Evolutionary conservation across 2,113 vertebrate species (phyloP).

Genomic region (Vombatus ursinus): DNA sequence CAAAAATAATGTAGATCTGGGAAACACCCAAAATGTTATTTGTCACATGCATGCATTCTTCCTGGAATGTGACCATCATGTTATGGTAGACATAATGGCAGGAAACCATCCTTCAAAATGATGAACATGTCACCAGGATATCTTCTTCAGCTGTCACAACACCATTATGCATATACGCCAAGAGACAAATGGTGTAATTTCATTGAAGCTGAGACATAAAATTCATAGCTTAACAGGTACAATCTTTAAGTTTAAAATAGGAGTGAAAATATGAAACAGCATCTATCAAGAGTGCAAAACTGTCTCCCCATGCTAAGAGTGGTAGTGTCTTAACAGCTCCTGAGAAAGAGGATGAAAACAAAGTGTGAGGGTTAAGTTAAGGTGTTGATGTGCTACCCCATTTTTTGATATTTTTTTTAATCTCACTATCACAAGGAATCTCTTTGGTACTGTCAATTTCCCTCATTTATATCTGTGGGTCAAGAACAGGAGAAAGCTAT

Average conservation of each 20-base stretch:
- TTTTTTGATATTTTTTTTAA: not conserved
- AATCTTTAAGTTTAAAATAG: conserved; percentile 56
- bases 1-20: not conserved
- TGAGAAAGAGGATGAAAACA: conserved; percentile 24
- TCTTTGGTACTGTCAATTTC: not conserved
- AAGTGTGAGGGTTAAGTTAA: not conserved
- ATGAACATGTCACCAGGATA: conserved; percentile 29
- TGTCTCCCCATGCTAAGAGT: conserved; percentile 18
- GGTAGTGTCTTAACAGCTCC: not conserved
- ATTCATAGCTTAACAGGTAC: conserved; percentile 52
- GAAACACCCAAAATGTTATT: not conserved
- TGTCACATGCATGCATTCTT: conserved; percentile 52
- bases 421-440: not conserved
- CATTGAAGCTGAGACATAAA: conserved; percentile 59
- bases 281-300: conserved; percentile 59
- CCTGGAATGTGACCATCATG: conserved; percentile 33
- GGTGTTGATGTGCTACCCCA: conserved; percentile 36
- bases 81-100: conserved; percentile 34
- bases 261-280: conserved; percentile 52
- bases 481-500: not conserved
- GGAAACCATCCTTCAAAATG: conserved; percentile 55
- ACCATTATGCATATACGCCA: conserved; percentile 45
- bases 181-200: conserved; percentile 12
- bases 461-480: not conserved
- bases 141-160: conserved; percentile 48